Percentiles rank a stretch among this genome's conserved stretches.
Conservation (phyloP, 2,888 invertebrate species). For the Melieria crassipennis region DNA sequence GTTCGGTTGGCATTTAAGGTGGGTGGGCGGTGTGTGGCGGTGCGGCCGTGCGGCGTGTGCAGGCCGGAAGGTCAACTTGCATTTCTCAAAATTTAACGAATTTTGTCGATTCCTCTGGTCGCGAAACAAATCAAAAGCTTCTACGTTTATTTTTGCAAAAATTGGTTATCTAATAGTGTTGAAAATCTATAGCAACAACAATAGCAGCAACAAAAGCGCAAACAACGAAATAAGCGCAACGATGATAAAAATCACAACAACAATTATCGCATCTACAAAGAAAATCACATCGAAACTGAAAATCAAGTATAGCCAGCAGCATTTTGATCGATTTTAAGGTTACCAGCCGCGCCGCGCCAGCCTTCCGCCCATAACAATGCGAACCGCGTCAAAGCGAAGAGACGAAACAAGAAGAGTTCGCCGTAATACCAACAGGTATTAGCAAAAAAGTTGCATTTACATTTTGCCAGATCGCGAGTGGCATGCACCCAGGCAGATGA, state of each 20-base stretch:
- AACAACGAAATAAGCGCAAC: constrained; percentile 14
- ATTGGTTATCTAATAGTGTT: constrained; percentile 28
- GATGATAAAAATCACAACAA: constrained; percentile 12
- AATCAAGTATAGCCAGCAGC: constrained; percentile 34
- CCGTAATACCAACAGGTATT: too few species aligned
- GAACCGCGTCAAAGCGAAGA: too few species aligned
- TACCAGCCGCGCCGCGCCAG: constrained; percentile 47
- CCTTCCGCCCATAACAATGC: constrained; percentile 47
- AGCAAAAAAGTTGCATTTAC: too few species aligned
- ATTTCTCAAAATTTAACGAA: background rate
- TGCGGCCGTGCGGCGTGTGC: too few species aligned
- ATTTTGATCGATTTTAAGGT: constrained; percentile 58
- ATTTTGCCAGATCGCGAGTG: too few species aligned
- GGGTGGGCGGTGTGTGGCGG: too few species aligned
- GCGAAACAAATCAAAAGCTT: background rate
- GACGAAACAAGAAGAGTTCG: too few species aligned
- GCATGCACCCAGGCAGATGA: too few species aligned
- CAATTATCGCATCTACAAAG: constrained; percentile 12
- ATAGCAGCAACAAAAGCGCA: background rate
- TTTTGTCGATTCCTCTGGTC: background rate
- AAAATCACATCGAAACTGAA: constrained; percentile 1
- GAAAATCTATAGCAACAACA: background rate
- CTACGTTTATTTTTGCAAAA: background rate
- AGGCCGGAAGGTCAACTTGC: too few species aligned
- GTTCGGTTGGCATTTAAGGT: background rate